Evolutionary conservation across 2,888 invertebrate genomes (phyloP).

Genomic region (Beris chalybata): DNA sequence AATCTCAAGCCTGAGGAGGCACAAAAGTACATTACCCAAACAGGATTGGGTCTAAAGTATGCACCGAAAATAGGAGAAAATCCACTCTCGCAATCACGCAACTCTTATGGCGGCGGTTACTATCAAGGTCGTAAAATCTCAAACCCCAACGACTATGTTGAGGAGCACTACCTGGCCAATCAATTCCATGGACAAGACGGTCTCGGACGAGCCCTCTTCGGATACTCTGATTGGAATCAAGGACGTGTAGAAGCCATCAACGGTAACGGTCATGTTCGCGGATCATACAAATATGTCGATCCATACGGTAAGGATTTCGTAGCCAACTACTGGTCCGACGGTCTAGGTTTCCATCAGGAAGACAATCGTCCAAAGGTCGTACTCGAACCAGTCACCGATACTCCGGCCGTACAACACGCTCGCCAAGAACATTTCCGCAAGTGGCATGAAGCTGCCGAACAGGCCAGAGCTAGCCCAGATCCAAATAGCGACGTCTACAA

Average conservation of each 20-base stretch:
- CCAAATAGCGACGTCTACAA: conserved; percentile 49
- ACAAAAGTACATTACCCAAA: conserved; percentile 51
- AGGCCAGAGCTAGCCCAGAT: conserved; percentile 56
- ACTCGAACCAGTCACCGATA: conserved; percentile 67
- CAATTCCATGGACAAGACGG: conserved; percentile 75
- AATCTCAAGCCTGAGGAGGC: conserved; percentile 61
- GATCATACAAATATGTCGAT: conserved; percentile 71
- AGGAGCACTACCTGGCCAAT: conserved; percentile 70
- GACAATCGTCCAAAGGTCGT: conserved; percentile 70
- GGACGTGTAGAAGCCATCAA: conserved; percentile 72
- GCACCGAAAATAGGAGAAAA: conserved; percentile 62
- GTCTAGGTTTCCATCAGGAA: conserved; percentile 76
- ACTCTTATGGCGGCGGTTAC: conserved; percentile 51
- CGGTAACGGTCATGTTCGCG: conserved; percentile 67
- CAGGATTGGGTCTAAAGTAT: conserved; percentile 58
- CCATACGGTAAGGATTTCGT: conserved; percentile 56
- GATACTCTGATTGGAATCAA: conserved; percentile 73
- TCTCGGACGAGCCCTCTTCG: conserved; percentile 71
- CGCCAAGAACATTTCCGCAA: conserved; percentile 69
- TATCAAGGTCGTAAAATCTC: conserved; percentile 63
- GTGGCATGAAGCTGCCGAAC: conserved; percentile 68
- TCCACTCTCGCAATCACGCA: conserved; percentile 54
- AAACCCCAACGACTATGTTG: conserved; percentile 67
- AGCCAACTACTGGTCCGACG: conserved; percentile 71
- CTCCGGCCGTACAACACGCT: conserved; percentile 70